phyloP scores from a whole-genome alignment of 2,113 vertebrate genomes.

The Anhinga rufa region DNA sequence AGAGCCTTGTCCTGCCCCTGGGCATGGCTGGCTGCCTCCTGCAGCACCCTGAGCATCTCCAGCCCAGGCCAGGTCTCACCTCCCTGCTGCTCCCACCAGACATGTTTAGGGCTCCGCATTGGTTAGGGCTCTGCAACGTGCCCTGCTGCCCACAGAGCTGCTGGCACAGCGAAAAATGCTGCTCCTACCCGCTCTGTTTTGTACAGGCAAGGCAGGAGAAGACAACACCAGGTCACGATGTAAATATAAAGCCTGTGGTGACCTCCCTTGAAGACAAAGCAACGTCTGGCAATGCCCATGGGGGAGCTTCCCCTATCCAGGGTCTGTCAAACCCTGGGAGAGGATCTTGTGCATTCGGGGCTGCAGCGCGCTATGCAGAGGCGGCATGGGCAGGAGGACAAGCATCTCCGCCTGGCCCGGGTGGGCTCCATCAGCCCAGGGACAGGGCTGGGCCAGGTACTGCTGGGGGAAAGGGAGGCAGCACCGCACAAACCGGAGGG shows the following conservation, averaged over 20 bases:
- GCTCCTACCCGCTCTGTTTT: background rate
- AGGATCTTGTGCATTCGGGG: background rate
- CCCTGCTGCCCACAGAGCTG: background rate
- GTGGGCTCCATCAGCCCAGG: background rate
- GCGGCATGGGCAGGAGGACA: background rate
- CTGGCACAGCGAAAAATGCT: fast-evolving
- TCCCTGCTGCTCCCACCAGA: background rate
- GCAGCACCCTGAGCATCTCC: background rate
- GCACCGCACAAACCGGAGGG: fast-evolving
- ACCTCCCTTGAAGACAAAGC: too few relatives aligned
- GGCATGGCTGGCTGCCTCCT: background rate
- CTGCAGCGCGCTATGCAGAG: background rate
- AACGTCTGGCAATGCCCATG: fast-evolving
- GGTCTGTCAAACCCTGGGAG: background rate
- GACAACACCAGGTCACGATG: background rate
- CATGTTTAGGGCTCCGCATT: background rate
- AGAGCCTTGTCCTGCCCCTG: background rate
- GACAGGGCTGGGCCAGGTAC: background rate
- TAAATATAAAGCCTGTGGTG: background rate
- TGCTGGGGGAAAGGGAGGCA: background rate
- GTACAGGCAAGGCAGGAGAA: background rate
- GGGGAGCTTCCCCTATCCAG: background rate
- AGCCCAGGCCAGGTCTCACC: background rate
- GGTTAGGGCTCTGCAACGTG: fast-evolving
- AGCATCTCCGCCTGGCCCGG: fast-evolving